phyloP scores from a whole-genome alignment of 2,797 vertebrate species.

The Microchirus variegatus region DNA sequence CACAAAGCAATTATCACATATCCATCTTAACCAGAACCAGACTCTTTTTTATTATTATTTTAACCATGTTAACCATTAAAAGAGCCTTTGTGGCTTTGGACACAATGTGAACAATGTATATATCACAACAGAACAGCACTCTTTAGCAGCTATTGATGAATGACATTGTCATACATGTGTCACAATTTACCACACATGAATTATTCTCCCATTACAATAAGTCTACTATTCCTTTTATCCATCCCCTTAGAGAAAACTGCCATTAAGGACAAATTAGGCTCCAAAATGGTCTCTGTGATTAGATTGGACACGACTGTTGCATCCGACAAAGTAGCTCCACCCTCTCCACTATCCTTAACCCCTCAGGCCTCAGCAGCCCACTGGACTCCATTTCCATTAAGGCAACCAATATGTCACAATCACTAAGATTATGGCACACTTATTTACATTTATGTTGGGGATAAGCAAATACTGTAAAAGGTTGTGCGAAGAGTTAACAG shows the following conservation, averaged over 20 bases:
- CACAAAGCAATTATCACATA: constrained; percentile 45
- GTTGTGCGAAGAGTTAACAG: constrained; percentile 58
- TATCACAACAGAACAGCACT: constrained; percentile 6
- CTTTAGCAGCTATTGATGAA: constrained; percentile 13
- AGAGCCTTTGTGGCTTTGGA: constrained; percentile 11
- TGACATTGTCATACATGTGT: constrained; percentile 12
- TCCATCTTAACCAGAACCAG: constrained; percentile 21
- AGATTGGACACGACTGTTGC: constrained; percentile 57
- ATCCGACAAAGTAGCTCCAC: constrained; percentile 16
- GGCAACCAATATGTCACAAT: constrained; percentile 67
- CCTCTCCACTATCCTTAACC: constrained; percentile 51
- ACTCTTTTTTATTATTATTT: constrained; percentile 1
- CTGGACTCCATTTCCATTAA: constrained; percentile 56
- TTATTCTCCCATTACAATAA: constrained; percentile 34
- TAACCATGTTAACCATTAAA: constrained; percentile 32
- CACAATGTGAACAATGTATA: constrained; percentile 18
- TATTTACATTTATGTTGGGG: constrained; percentile 71
- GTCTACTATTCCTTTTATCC: constrained; percentile 30
- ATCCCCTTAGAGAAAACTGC: constrained; percentile 44
- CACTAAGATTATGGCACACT: constrained; percentile 62
- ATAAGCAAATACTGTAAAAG: constrained; percentile 48
- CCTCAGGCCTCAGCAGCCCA: constrained; percentile 33
- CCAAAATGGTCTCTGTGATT: constrained; percentile 53
- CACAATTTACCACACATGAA: constrained; percentile 13
- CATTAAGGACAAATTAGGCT: constrained; percentile 53